Base-by-base conservation (phyloP, 2,797 vertebrate species). In the Euphonia xanthogaster region DNA sequence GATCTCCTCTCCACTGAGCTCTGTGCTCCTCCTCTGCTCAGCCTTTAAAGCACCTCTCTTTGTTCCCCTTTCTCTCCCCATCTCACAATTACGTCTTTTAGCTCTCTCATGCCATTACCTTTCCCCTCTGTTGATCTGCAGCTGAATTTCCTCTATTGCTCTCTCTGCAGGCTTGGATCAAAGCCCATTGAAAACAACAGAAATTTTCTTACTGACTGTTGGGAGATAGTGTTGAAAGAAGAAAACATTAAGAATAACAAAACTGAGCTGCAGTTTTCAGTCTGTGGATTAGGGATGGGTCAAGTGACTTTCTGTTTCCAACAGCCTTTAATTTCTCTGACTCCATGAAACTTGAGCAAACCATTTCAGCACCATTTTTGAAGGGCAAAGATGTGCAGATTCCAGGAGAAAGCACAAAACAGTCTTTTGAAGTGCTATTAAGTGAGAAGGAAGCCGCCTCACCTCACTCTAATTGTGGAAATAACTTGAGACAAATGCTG, bases 151-250 rank as follows among this genome's bases (percentile, higher is more conserved):
- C 73, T 81, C 84, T 83, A 6, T 55, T 75, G 58, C 82, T 92
- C 19, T 95, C 79, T 94, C 87, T 14, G 51, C 79, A 92, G 87
- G 47, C 66, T 95, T 94, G 89, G 82, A 88, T 91, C 76, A 94
- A 93, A 96, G 79, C 79, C 79, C 60, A 19, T 14, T 86, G 85
- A 91, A 94, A 88, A 88, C 81, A 90, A 90, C 42, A 14, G 70
- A 85, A 73, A 86, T 84, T 71, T 94, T 57, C 87, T 75, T 70
- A 65, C 44, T 30, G 82, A 31, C 68, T 89, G 25, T 51, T 75
- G 86, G 67, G 90, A 86, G 61, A 30, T 23, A 47, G 5, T 65
- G 23, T 28, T 77, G 68, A 94, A 86, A 88, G 75, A 33, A 82
- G 27, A 44, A 90, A 93, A 78, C 12, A 8, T 45, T 78, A 84